These are phyloP conservation scores for Pollicipes pollicipes DNA, from an alignment of 1,140 invertebrate genomes.

Conservation along the genomic window DNA sequence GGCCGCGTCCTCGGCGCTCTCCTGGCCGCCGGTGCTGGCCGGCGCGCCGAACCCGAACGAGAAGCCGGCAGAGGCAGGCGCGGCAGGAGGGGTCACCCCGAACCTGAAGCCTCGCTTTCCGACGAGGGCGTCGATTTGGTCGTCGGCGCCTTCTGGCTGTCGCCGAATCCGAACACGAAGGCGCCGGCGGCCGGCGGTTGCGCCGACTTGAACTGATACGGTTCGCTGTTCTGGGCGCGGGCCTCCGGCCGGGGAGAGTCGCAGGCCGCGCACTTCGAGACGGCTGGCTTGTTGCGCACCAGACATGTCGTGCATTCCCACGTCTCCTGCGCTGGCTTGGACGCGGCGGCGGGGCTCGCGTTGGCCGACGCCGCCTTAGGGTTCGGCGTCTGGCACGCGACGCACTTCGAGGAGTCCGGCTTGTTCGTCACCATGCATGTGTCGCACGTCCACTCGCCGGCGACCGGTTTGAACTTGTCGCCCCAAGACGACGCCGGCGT, in stretches of 20 bases:
- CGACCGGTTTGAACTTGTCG: constrained; percentile 34
- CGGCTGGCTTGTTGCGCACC: constrained; percentile 35
- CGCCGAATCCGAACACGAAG: background rate
- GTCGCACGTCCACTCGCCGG: constrained; percentile 42
- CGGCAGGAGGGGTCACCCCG: no score
- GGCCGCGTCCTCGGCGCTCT: background rate
- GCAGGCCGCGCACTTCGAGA: constrained; percentile 36
- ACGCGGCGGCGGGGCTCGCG: constrained; percentile 24
- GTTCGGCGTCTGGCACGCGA: constrained; percentile 41
- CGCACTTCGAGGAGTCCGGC: constrained; percentile 35
- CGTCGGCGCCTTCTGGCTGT: no score
- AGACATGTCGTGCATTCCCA: constrained; percentile 44
- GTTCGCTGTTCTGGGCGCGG: background rate
- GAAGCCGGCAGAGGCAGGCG: background rate
- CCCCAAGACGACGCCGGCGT: constrained; percentile 26
- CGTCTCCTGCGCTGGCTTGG: constrained; percentile 30
- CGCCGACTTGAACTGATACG: background rate
- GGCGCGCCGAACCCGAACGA: background rate
- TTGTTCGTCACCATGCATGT: constrained; percentile 46
- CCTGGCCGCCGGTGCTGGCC: no score
- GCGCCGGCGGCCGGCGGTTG: background rate
- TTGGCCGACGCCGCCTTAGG: constrained; percentile 29
- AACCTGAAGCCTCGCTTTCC: no score
- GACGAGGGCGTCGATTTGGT: no score
- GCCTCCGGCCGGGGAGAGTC: constrained; percentile 28